phyloP scores from a whole-genome alignment of 2,888 invertebrate genomes.

The Diploptera punctata region DNA sequence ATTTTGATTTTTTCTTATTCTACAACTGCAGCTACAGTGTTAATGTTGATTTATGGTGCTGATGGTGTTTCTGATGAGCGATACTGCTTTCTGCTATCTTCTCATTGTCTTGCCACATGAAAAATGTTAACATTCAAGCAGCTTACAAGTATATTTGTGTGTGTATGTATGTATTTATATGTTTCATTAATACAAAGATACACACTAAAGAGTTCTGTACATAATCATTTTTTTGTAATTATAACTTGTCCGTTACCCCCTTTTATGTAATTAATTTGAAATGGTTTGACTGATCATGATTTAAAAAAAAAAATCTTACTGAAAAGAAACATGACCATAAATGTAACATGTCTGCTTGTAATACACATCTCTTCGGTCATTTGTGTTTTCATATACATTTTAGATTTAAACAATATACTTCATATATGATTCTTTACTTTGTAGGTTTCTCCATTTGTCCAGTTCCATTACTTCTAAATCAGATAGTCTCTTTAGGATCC shows the following conservation, averaged over 20 bases:
- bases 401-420: no score
- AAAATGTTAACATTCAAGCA: neutral
- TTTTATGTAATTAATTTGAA: slow-evolving; percentile 1
- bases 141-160: no score
- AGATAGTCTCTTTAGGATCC: no score
- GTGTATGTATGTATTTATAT: no score
- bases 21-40: neutral
- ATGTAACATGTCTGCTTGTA: neutral
- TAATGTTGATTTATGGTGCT: neutral
- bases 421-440: no score
- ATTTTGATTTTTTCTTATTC: slow-evolving; percentile 6
- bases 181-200: no score
- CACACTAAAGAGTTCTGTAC: neutral
- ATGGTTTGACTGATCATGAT: neutral
- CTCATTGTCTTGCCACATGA: neutral
- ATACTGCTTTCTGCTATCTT: neutral
- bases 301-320: neutral
- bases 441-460: no score
- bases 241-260: neutral
- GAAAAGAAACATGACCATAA: neutral
- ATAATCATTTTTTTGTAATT: neutral
- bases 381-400: no score
- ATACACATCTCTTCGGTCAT: no score
- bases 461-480: no score
- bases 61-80: neutral